A percentile compares a stretch with the other conserved stretches of the same genome.
Evolutionary conservation across 2,113 vertebrate genomes (phyloP).

Genomic region (Ibidorhyncha struthersii): DNA sequence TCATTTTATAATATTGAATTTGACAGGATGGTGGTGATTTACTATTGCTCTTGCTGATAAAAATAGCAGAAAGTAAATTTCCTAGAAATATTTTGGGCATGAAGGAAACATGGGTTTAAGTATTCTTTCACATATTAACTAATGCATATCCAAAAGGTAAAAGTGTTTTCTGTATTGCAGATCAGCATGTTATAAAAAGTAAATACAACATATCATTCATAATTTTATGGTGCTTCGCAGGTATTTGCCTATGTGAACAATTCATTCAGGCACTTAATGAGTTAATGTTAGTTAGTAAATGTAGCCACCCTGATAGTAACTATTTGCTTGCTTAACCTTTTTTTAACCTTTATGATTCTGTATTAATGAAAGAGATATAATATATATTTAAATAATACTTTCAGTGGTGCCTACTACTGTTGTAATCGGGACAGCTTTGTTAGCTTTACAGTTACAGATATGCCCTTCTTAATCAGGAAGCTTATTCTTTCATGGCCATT

Average conservation of each 20-base stretch:
- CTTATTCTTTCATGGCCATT: not conserved
- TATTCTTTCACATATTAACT: not conserved
- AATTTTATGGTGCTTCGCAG: slow-evolving; percentile 43
- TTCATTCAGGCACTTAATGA: slow-evolving; percentile 25
- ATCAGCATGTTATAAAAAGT: not conserved
- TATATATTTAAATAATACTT: slow-evolving; percentile 10
- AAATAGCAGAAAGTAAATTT: not conserved
- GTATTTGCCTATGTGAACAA: slow-evolving; percentile 12
- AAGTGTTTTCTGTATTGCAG: not conserved
- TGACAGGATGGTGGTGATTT: not conserved
- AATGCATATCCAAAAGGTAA: not conserved
- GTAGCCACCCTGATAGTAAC: slow-evolving; percentile 16
- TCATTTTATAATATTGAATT: not conserved
- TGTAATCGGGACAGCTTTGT: not conserved
- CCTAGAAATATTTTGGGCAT: not conserved
- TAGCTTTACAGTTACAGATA: not conserved
- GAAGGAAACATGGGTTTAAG: not conserved
- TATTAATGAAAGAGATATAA: slow-evolving; percentile 6
- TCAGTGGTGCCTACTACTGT: not conserved
- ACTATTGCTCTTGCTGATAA: not conserved
- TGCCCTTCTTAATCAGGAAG: not conserved
- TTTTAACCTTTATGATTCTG: not conserved
- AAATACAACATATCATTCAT: slow-evolving; percentile 3
- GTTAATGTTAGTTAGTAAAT: not conserved
- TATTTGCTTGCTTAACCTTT: not conserved